Base-by-base conservation (phyloP, 2,113 vertebrate species). In the Microtus montanus region DNA sequence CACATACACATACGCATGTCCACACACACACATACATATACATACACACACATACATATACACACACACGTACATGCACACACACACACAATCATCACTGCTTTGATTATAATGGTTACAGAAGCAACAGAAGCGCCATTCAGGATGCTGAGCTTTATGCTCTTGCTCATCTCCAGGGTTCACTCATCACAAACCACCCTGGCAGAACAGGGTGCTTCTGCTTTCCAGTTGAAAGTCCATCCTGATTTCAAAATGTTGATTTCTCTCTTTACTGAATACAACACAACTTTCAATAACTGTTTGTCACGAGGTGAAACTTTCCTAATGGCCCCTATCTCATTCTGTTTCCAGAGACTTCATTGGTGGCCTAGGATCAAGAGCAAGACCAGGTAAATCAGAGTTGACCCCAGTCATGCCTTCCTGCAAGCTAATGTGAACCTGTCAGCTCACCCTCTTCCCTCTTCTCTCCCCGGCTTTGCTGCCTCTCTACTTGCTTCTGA, bases 311-410 rank as follows among this genome's bases (percentile, higher is more conserved):
- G 63, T 92, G 47, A 66, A 22, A 11, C 90, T 68, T 33, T 63
- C 70, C 6, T 96, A 87, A 95, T 17, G 41, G 75, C 92, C 73
- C 63, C 0, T 22, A 3, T 77, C 0, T 22, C 3, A 49, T 95
- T 87, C 87, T 83, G 35, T 96, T 93, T 90, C 24, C 93, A 98
- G 98, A 92, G 97, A 98, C 87, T 97, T 95, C 96, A 41, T 87
- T 79, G 97, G 98, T 35, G 38, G 89, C 75, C 91, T 79, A 38
- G 98, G 98, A 98, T 98, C 98, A 70, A 99, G 98, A 98, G 73
- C 98, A 35, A 93, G 87, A 97, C 98, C 99, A 99, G 99, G 99
- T 99, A 99, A 96, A 86, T 96, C 90, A n/a, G 9, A 61, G 15
- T 26, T 93, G 92, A 33, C 8, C 63, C 74, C 52, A 79, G 22